Evolutionary conservation across 2,113 vertebrate species (phyloP).

Genomic region (Lepisosteus oculatus): DNA sequence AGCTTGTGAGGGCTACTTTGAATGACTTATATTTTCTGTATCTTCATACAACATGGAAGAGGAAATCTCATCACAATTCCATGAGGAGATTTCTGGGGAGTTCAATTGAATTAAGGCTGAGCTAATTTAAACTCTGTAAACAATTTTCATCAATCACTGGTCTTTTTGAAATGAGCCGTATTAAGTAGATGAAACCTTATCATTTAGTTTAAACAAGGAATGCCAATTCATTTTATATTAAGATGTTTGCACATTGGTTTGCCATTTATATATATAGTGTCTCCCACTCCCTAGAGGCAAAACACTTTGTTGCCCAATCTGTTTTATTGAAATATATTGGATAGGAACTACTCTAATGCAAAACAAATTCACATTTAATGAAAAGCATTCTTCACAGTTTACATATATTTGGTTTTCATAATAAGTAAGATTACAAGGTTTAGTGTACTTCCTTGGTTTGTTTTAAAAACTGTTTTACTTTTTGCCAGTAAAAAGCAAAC

Average conservation of each 20-base stretch:
- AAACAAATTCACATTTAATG: constrained; percentile 4
- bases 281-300: background rate
- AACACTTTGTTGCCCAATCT: background rate
- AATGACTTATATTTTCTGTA: background rate
- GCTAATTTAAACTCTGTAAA: constrained; percentile 4
- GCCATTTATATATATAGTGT: background rate
- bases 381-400: background rate
- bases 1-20: background rate
- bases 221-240: background rate
- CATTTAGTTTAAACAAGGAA: background rate
- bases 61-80: background rate
- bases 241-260: background rate
- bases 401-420: background rate
- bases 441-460: background rate
- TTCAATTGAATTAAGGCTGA: constrained; percentile 3
- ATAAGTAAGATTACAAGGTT: too few relatives aligned
- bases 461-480: too few relatives aligned
- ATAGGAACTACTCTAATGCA: background rate
- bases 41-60: background rate
- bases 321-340: background rate
- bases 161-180: background rate
- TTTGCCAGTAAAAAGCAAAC: background rate
- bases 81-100: background rate
- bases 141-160: background rate
- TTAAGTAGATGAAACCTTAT: background rate